phyloP scores from a whole-genome alignment of 2,797 vertebrate genomes.

The Gadopsis marmoratus region DNA sequence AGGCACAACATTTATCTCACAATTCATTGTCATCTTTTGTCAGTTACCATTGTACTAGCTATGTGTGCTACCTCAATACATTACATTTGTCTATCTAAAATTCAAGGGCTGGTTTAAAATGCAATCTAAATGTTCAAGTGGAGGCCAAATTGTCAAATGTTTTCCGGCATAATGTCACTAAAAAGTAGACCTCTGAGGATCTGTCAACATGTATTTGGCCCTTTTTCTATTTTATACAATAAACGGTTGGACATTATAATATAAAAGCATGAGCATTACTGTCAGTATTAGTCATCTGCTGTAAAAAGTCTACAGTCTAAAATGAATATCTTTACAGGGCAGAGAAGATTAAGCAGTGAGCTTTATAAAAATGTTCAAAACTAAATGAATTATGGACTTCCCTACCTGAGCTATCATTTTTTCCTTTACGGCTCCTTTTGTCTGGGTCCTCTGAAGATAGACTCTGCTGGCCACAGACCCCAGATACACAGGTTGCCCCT shows the following conservation, averaged over 20 bases:
- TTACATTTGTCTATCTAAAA: no score
- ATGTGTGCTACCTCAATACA: no score
- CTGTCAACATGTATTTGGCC: no score
- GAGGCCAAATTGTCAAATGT: no score
- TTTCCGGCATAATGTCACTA: no score
- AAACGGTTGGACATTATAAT: not conserved
- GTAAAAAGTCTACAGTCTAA: not conserved
- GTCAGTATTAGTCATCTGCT: not conserved
- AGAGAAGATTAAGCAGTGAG: not conserved
- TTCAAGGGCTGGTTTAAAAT: no score
- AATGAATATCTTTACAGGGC: not conserved
- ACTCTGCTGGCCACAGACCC: constrained; percentile 88
- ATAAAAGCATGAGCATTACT: not conserved
- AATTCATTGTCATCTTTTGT: no score
- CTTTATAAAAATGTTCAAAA: not conserved
- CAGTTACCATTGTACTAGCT: no score
- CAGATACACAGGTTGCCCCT: constrained; percentile 85
- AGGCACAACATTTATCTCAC: no score
- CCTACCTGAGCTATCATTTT: constrained; percentile 91
- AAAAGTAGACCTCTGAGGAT: no score
- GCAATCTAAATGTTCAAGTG: no score
- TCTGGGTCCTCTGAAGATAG: constrained; percentile 88
- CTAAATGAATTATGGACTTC: not conserved
- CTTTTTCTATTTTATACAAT: no score
- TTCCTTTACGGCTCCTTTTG: constrained; percentile 87